Percentiles rank a stretch among this genome's conserved stretches.
Conservation (phyloP, 37 sponge, comb jelly and placozoan genomes). For the Lycopodina hypogea region DNA sequence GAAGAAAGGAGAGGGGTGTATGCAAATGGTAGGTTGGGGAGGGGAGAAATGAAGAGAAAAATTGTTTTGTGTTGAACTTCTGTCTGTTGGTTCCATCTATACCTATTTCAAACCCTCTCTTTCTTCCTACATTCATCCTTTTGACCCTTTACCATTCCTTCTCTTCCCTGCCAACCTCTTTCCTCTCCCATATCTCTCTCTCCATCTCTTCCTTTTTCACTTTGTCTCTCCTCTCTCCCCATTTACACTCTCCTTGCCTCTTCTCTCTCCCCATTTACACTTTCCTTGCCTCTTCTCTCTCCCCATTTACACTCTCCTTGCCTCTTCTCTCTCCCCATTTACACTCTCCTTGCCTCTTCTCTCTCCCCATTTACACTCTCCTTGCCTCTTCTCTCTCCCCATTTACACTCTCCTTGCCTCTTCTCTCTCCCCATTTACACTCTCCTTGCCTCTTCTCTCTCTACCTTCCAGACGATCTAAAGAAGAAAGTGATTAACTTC, state of each 20-base stretch:
- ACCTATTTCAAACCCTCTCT: background rate
- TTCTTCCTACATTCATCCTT: background rate
- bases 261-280: background rate
- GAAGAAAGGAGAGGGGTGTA: too few relatives aligned
- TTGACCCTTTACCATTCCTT: background rate
- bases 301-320: background rate
- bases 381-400: too few relatives aligned
- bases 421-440: too few relatives aligned
- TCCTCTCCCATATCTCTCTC: background rate
- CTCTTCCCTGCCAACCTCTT: too few relatives aligned
- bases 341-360: too few relatives aligned
- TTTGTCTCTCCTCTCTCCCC: too few relatives aligned
- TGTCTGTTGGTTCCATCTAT: too few relatives aligned
- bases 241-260: background rate
- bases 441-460: background rate
- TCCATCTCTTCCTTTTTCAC: too few relatives aligned
- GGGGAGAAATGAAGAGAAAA: too few relatives aligned
- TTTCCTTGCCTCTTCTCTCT: background rate
- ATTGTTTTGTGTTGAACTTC: too few relatives aligned
- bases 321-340: background rate
- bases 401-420: too few relatives aligned
- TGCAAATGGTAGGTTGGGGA: too few relatives aligned
- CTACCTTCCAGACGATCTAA: conserved; percentile 17
- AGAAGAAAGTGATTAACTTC: background rate
- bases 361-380: background rate